Conservation (phyloP, 2,113 vertebrate genomes). For the Phocoena phocoena region DNA sequence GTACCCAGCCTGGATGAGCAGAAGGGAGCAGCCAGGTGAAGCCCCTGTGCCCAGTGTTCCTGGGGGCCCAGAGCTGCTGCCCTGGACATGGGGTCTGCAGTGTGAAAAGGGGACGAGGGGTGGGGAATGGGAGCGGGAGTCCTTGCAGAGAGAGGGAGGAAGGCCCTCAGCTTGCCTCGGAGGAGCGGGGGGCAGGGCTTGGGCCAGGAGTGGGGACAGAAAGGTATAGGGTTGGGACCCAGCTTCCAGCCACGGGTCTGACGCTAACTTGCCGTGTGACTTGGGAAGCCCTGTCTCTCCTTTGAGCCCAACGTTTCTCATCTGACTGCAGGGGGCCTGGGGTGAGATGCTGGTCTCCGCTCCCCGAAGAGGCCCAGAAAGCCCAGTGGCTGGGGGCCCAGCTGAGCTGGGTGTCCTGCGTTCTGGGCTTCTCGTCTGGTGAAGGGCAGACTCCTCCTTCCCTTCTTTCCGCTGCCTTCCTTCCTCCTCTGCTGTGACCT, state of each 20-base stretch:
- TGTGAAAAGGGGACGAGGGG: no score
- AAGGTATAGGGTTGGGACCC: fast-evolving
- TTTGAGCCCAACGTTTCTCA: not conserved
- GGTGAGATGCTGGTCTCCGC: not conserved
- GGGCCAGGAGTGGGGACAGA: no score
- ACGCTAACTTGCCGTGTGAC: not conserved
- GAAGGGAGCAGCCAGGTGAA: not conserved
- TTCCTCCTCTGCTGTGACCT: not conserved
- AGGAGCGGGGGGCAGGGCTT: not conserved
- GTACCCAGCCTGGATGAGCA: not conserved
- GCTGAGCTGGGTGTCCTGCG: fast-evolving
- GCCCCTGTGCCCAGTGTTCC: not conserved
- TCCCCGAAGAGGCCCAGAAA: not conserved
- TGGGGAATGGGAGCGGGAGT: no score
- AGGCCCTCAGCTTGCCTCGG: not conserved
- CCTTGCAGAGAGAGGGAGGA: not conserved
- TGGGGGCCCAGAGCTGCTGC: not conserved
- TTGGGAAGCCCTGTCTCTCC: not conserved
- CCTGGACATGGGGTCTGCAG: not conserved
- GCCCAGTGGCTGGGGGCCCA: not conserved
- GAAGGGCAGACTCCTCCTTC: not conserved
- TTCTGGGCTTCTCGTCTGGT: not conserved
- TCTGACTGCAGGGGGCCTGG: not conserved
- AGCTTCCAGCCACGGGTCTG: not conserved
- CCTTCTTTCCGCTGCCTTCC: not conserved